phyloP scores from a whole-genome alignment of 2,797 vertebrate genomes.

The Macrochelys suwanniensis region DNA sequence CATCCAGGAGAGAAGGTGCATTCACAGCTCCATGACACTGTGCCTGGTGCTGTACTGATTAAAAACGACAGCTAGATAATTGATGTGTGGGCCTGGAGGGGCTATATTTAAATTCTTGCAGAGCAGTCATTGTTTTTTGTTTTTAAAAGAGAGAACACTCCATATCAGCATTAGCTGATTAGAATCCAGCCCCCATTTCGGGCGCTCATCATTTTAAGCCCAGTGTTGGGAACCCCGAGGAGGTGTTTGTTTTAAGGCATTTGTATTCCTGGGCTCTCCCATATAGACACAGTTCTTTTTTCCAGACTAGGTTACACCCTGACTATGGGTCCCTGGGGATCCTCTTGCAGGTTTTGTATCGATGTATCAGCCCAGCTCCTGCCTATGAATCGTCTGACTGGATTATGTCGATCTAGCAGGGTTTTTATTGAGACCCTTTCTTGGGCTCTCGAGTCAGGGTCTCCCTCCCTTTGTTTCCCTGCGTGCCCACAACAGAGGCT shows the following conservation, averaged over 20 bases:
- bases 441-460: not conserved
- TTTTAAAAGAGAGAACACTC: not conserved
- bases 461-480: not conserved
- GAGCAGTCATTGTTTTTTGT: not conserved
- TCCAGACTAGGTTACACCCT: not conserved
- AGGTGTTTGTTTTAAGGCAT: not conserved
- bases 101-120: not conserved
- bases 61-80: not conserved
- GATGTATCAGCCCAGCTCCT: not conserved
- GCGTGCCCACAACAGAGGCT: not conserved
- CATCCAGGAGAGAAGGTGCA: constrained; percentile 55
- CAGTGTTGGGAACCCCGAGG: constrained; percentile 21
- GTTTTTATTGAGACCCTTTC: not conserved
- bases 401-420: not conserved
- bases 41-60: not conserved
- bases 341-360: not conserved
- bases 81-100: not conserved
- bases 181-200: not conserved
- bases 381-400: not conserved
- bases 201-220: not conserved
- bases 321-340: not conserved
- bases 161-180: not conserved
- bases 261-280: constrained; percentile 27
- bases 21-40: constrained; percentile 42
- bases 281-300: not conserved